Conservation (phyloP, 2,113 vertebrate genomes). For the Meles meles region DNA sequence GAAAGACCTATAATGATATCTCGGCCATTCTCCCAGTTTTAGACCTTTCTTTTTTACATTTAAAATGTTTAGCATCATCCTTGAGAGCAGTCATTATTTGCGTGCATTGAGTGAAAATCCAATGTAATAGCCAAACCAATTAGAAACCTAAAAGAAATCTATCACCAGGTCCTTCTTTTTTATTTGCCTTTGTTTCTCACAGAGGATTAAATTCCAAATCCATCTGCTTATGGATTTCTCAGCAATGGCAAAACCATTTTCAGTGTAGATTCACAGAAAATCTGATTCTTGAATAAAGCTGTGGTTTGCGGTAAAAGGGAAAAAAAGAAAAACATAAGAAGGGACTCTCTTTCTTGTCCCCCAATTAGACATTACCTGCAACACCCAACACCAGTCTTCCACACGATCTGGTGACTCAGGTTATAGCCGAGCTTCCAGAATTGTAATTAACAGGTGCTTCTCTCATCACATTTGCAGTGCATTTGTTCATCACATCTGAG, state of each 20-base stretch:
- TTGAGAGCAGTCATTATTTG: neutral
- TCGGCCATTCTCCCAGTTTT: neutral
- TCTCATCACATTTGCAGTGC: neutral
- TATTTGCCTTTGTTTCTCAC: neutral
- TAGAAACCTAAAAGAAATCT: conserved; percentile 16
- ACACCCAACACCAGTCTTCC: neutral
- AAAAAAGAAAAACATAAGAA: neutral
- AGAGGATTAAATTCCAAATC: conserved; percentile 39
- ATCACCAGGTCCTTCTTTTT: neutral
- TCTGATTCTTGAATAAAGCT: conserved; percentile 40
- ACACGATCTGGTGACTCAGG: neutral
- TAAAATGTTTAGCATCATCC: neutral
- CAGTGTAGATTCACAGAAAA: neutral
- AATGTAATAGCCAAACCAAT: neutral
- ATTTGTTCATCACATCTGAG: neutral
- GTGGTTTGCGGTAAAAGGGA: neutral
- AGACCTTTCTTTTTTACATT: neutral
- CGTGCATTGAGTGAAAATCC: neutral
- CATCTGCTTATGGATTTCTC: neutral
- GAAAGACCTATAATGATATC: neutral
- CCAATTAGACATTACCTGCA: neutral
- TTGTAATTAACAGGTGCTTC: neutral
- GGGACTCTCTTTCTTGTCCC: neutral
- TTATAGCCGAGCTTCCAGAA: neutral
- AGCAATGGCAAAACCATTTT: conserved; percentile 21